Evolutionary conservation across 2,888 invertebrate genomes (phyloP).

Genomic region (Hydropsyche betteni): DNA sequence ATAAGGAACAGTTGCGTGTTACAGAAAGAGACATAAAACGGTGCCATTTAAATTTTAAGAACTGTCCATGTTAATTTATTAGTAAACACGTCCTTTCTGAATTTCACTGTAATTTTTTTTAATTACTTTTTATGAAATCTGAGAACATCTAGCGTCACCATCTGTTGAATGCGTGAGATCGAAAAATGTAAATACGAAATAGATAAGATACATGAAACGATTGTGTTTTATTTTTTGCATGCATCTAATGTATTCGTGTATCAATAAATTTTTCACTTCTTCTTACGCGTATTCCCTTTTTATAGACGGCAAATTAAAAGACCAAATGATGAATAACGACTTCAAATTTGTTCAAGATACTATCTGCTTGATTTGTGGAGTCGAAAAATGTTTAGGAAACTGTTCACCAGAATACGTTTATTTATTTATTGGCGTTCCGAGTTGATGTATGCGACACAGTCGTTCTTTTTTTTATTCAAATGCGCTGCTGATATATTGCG

Average conservation of each 20-base stretch:
- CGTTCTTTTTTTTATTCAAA: conserved; percentile 47
- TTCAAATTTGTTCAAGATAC: conserved; percentile 70
- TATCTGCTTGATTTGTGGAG: conserved; percentile 67
- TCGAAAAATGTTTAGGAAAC: conserved; percentile 56
- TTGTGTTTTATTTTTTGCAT: too few species aligned
- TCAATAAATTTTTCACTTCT: too few species aligned
- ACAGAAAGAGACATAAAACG: conserved; percentile 36
- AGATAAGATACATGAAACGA: too few species aligned
- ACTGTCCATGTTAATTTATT: conserved; percentile 27
- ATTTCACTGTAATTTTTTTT: too few species aligned
- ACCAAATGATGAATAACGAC: conserved; percentile 70
- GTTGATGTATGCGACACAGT: conserved; percentile 42
- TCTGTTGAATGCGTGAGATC: too few species aligned
- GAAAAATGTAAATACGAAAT: too few species aligned
- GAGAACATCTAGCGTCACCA: too few species aligned
- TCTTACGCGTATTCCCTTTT: conserved; percentile 20
- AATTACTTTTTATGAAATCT: too few species aligned
- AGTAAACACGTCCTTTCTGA: conserved; percentile 33
- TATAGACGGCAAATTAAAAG: conserved; percentile 57
- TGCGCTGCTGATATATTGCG: conserved; percentile 49
- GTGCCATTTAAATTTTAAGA: conserved; percentile 38
- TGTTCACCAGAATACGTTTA: conserved; percentile 41
- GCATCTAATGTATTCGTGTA: too few species aligned
- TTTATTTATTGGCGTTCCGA: conserved; percentile 41
- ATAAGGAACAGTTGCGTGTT: conserved; percentile 5